A percentile compares a stretch with the other conserved stretches of the same genome.
phyloP scores from a whole-genome alignment of 2,113 vertebrate genomes.

The Zonotrichia leucophrys region DNA sequence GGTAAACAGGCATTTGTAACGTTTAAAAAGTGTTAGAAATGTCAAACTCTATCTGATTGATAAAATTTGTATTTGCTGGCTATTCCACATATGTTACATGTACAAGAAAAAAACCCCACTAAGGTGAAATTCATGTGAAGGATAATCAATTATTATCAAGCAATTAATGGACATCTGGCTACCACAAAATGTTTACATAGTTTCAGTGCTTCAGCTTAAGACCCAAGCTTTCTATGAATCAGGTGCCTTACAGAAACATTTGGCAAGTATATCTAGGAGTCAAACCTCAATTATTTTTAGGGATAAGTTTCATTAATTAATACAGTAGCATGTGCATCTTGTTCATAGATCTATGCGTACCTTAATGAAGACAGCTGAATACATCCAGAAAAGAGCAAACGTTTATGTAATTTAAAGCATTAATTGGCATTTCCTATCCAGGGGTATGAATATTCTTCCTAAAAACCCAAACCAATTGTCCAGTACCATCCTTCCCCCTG shows the following conservation, averaged over 20 bases:
- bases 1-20: slow-evolving; percentile 46
- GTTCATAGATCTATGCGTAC: not conserved
- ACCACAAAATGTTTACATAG: slow-evolving; percentile 25
- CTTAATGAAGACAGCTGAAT: not conserved
- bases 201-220: not conserved
- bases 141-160: slow-evolving; percentile 38
- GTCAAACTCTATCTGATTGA: slow-evolving; percentile 59
- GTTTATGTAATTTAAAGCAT: not conserved
- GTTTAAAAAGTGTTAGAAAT: slow-evolving; percentile 56
- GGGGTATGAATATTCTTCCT: not conserved
- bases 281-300: not conserved
- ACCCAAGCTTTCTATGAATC: not conserved
- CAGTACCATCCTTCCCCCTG: not conserved
- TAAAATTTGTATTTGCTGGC: slow-evolving; percentile 58
- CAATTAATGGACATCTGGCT: slow-evolving; percentile 70
- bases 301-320: not conserved
- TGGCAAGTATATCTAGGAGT: not conserved
- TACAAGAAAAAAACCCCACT: not conserved
- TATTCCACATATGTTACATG: slow-evolving; percentile 70
- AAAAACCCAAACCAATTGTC: not conserved
- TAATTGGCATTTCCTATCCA: not conserved
- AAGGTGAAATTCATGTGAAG: slow-evolving; percentile 11
- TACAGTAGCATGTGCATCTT: fast-evolving
- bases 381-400: not conserved
- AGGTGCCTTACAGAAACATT: not conserved